A percentile compares a stretch with the other conserved stretches of the same genome.
Conservation (phyloP, 2,797 vertebrate genomes). For the Dicrostonyx torquatus region DNA sequence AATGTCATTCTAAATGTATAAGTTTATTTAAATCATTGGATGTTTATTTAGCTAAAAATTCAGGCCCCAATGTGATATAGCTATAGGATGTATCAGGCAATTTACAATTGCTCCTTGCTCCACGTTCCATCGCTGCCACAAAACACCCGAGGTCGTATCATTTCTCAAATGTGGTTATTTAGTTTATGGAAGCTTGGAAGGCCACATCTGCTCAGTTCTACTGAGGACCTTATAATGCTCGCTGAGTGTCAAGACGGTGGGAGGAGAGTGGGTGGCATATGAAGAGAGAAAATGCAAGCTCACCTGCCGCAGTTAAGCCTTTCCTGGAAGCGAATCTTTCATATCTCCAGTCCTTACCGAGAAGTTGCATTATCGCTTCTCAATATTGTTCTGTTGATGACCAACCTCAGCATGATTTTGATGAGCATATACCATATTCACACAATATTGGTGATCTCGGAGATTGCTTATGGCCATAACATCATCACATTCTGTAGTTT, state of each 20-base stretch:
- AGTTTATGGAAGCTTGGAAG: neutral
- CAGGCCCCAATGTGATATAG: neutral
- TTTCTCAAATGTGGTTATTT: neutral
- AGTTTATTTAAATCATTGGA: conserved; percentile 37
- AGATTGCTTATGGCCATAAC: neutral
- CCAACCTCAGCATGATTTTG: neutral
- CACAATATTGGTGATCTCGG: neutral
- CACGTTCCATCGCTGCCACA: neutral
- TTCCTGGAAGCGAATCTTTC: too few relatives aligned
- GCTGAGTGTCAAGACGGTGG: neutral
- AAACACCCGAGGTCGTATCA: neutral
- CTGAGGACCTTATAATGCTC: neutral
- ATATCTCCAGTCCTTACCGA: neutral
- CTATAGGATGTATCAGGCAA: neutral
- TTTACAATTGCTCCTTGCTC: neutral
- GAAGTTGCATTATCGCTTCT: neutral
- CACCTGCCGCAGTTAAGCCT: neutral
- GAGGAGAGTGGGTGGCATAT: neutral
- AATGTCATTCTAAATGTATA: conserved; percentile 52
- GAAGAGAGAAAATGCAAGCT: neutral
- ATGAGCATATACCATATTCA: neutral
- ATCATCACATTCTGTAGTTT: neutral
- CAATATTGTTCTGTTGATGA: neutral
- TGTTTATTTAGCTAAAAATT: neutral
- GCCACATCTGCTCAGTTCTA: neutral